Percentiles rank a stretch among this genome's conserved stretches.
These are phyloP conservation scores for Accipiter virgatus DNA, from an alignment of 2,113 vertebrate species.

Conservation along the genomic window DNA sequence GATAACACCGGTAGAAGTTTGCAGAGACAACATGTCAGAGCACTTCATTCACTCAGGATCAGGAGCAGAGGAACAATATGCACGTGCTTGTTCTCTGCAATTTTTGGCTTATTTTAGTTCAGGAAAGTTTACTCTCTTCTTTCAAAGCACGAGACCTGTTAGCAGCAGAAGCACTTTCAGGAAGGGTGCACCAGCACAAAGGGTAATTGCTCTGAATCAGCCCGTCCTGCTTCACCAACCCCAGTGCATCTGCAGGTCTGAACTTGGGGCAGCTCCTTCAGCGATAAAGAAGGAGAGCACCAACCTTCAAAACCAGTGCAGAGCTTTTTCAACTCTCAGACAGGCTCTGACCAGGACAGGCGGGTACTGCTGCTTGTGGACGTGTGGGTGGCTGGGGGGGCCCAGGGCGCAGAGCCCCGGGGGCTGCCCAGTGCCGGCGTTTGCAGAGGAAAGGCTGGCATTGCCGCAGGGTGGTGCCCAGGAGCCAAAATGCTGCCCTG, in stretches of 20 bases:
- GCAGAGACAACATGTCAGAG: not conserved
- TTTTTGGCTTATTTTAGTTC: not conserved
- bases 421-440: accelerated
- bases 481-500: not conserved
- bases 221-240: not conserved
- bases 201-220: not conserved
- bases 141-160: not conserved
- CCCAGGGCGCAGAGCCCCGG: not conserved
- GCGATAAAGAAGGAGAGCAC: not conserved
- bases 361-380: accelerated
- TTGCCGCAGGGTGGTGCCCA: too few relatives aligned
- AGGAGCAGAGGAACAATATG: not conserved
- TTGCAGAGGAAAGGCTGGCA: not conserved
- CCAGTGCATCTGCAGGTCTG: not conserved
- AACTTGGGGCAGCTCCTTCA: too few relatives aligned
- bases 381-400: not conserved
- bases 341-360: not conserved
- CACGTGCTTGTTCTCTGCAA: accelerated
- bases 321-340: too few relatives aligned
- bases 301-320: not conserved
- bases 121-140: not conserved
- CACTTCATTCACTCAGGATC: not conserved
- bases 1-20: not conserved
- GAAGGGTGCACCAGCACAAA: not conserved
- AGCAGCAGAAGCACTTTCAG: not conserved